Conservation (phyloP, 2,888 invertebrate genomes). For the Zygogramma bicolorata region DNA sequence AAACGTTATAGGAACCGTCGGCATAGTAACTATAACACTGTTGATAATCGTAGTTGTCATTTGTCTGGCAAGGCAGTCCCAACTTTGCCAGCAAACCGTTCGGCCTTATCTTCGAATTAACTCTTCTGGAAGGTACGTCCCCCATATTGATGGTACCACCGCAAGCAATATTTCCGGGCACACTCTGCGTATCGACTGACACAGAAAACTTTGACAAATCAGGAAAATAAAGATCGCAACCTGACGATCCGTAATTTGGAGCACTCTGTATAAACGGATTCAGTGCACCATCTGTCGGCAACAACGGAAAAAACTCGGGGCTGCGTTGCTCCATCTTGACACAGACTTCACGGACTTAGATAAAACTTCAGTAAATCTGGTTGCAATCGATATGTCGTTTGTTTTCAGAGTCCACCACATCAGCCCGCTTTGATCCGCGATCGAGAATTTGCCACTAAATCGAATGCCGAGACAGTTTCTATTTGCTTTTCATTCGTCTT, state of each 20-base stretch:
- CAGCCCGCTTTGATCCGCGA: neutral
- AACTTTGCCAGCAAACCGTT: conserved; percentile 54
- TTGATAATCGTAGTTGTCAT: conserved; percentile 71
- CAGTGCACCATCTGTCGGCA: neutral
- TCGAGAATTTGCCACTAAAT: neutral
- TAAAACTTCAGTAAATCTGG: too few species aligned
- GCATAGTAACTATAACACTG: conserved; percentile 76
- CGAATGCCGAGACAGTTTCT: neutral
- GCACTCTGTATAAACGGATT: neutral
- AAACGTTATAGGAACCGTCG: conserved; percentile 70
- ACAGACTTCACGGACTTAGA: too few species aligned
- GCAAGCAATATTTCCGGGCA: neutral
- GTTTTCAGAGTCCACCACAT: neutral
- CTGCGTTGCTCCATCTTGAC: neutral
- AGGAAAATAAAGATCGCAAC: neutral
- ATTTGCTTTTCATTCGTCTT: neutral
- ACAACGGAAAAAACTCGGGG: neutral
- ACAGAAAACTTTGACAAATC: neutral
- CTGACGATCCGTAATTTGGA: neutral
- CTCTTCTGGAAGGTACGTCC: neutral
- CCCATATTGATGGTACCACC: neutral
- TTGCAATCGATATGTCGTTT: neutral
- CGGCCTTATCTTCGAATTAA: conserved; percentile 41
- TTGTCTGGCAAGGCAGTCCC: conserved; percentile 55
- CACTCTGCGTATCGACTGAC: neutral